These are phyloP conservation scores for Actinernus sp. DNA, from an alignment of 92 coral and sea anemone species.

Conservation along the genomic window DNA sequence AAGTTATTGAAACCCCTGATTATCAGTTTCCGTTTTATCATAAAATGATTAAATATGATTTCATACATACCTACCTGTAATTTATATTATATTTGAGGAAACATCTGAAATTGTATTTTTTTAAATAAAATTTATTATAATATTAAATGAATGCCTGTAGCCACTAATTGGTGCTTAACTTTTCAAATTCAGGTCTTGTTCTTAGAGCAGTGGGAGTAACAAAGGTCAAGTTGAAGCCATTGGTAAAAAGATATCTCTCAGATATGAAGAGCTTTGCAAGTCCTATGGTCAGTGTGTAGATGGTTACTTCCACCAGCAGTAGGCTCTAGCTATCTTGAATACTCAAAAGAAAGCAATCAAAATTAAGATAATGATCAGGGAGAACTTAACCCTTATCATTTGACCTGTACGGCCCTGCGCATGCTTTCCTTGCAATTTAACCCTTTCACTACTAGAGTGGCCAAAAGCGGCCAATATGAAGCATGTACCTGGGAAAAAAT, in stretches of 20 bases:
- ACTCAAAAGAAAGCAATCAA: neutral
- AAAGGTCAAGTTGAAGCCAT: constrained; percentile 65
- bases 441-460: too few relatives aligned
- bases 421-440: too few relatives aligned
- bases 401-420: neutral
- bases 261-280: constrained; percentile 50
- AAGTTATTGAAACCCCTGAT: too few relatives aligned
- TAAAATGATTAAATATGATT: too few relatives aligned
- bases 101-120: too few relatives aligned
- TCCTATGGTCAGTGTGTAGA: constrained; percentile 73
- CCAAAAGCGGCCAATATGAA: too few relatives aligned
- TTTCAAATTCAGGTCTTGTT: constrained; percentile 56
- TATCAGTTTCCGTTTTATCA: too few relatives aligned
- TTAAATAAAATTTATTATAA: too few relatives aligned
- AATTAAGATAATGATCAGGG: neutral
- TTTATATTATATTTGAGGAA: too few relatives aligned
- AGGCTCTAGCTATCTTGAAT: too few relatives aligned
- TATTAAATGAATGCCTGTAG: neutral
- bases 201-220: constrained; percentile 64
- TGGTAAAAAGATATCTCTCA: constrained; percentile 58
- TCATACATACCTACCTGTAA: too few relatives aligned
- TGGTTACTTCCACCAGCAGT: neutral
- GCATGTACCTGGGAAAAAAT: too few relatives aligned
- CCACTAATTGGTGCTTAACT: neutral
- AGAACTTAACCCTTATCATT: neutral